These are phyloP conservation scores for Amazona guildingii DNA, from an alignment of 2,113 vertebrate species.

Conservation along the genomic window DNA sequence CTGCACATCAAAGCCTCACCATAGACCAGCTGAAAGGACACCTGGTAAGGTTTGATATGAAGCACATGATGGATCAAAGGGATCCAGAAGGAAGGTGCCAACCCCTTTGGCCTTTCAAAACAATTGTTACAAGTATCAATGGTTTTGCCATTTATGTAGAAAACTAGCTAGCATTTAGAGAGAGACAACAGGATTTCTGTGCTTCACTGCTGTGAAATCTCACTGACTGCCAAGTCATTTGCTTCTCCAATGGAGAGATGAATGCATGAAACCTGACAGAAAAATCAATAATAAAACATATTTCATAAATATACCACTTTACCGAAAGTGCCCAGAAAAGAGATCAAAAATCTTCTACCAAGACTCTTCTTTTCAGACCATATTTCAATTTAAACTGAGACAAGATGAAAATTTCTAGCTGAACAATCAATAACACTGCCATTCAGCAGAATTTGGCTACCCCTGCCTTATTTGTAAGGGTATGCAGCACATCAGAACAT, in stretches of 20 bases:
- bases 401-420: neutral
- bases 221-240: neutral
- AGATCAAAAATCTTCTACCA: neutral
- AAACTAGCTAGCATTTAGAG: neutral
- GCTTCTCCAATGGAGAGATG: neutral
- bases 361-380: neutral
- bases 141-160: neutral
- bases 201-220: neutral
- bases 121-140: neutral
- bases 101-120: neutral
- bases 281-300: neutral
- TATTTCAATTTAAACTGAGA: neutral
- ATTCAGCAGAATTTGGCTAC: neutral
- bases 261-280: neutral
- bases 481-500: neutral
- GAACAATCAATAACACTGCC: neutral
- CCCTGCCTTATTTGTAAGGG: neutral
- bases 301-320: neutral
- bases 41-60: neutral
- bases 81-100: neutral
- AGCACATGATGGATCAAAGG: neutral
- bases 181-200: neutral
- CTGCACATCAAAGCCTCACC: neutral
- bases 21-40: neutral
- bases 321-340: neutral